Evolutionary conservation across 2,113 vertebrate species (phyloP).

Genomic region (Phaethon lepturus): DNA sequence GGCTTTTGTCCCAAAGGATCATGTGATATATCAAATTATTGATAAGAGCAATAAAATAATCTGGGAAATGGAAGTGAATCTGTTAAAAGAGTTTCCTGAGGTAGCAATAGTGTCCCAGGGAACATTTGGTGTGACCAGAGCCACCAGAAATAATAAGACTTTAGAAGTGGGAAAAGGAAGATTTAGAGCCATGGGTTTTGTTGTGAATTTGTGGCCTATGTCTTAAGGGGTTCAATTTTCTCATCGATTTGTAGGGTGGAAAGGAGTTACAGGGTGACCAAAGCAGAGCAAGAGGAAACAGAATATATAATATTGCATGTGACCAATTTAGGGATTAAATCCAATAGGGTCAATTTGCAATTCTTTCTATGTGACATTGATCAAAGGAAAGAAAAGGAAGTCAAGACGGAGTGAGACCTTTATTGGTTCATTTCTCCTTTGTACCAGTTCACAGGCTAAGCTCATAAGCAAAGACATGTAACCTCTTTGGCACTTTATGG

Average conservation of each 20-base stretch:
- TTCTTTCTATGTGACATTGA: background rate
- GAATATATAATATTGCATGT: background rate
- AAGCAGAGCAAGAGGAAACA: background rate
- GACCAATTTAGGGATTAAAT: background rate
- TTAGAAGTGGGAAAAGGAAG: background rate
- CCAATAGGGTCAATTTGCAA: background rate
- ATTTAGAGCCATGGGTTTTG: fast-evolving
- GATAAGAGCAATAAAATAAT: background rate
- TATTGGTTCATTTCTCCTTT: background rate
- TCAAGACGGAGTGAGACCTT: background rate
- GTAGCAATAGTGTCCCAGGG: background rate
- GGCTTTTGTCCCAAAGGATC: background rate
- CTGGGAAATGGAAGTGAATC: background rate
- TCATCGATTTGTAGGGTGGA: background rate
- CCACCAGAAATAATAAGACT: background rate
- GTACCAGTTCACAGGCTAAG: background rate
- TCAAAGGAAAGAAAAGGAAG: background rate
- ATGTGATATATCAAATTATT: fast-evolving
- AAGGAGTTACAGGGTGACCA: background rate
- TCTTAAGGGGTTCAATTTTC: background rate
- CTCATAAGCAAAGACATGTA: background rate
- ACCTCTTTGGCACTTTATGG: background rate
- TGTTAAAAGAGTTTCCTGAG: background rate
- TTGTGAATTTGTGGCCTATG: background rate
- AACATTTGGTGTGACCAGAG: background rate